Evolutionary conservation across 1,140 invertebrate genomes (phyloP), one percentile per base, ranked within the genome.

Genomic region (Mamestra configurata): DNA sequence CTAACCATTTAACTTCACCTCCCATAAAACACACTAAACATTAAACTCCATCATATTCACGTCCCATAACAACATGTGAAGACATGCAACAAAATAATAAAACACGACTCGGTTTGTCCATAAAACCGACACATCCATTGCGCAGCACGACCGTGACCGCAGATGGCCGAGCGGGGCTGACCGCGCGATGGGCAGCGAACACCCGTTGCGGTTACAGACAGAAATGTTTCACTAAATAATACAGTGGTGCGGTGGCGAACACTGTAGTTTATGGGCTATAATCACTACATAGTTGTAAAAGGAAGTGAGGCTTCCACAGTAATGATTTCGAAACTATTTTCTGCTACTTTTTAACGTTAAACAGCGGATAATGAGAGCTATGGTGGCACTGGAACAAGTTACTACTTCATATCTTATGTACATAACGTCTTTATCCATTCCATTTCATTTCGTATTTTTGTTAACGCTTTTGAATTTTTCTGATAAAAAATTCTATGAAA

Each of bases 261-360:
- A 3, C 43, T 66, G 31, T 77, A 55, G 43, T 77, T 77, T 66
- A 77, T 68, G 59, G 46, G 5, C 61, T n/a, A 53, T 77, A 66
- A 66, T 77, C 59, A 68, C 61, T 77, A 77, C 61, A 77, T 20
- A 77, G 59, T 66, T 77, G 46, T 51, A 55, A 66, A 68, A 77
- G 75, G 75, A 77, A 77, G 61, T 77, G 27, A 22, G 22, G 20
- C 37, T 49, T 13, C 31, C 10, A 24, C 22, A 59, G 24, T 76
- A 59, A 64, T 77, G 22, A 77, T 64, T 77, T 35, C 15, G 24
- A 13, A 64, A 66, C 53, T 66, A 77, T 77, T 64, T 61, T 77
- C 27, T 77, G 18, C n/a, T 77, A 68, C n/a, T 64, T 77, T 77
- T 77, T 61, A 61, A 73, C 71, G 31, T 24, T 24, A 73, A 35